Base-by-base conservation (phyloP, 2,113 vertebrate genomes). In the Pteruthius melanotis region DNA sequence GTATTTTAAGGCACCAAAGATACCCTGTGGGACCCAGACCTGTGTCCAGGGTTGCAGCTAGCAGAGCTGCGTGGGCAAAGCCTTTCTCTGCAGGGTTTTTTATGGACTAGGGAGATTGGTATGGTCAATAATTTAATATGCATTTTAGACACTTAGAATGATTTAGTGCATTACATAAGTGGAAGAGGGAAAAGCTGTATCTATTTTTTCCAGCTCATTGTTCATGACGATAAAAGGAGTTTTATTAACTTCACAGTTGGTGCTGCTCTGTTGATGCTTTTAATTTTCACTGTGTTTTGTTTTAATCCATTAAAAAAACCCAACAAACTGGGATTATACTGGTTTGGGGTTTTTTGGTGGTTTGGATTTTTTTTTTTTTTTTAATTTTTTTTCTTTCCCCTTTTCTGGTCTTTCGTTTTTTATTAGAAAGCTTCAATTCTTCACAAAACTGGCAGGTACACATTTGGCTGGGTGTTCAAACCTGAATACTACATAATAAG, bases 221-320 rank as follows among this genome's bases (percentile, higher is more conserved):
- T 87, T 90, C 52, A 30, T 83, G 33, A 24, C 6, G 3, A 52
- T 85, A 83, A 85, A 84, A 88, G 30, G 64, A 70, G 23, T 79
- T 89, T 68, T 91, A 87, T 83, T 91, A 87, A 93, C 60, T 83
- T 78, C 47, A 87, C 77, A 59, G 64, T 23, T 94, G 89, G 52
- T 88, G 35, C 45, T 70, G 13, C 33, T 75, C 30, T 87, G 54
- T 66, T 81, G 68, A 52, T 80, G 37, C 66, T 83, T 54, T 89
- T 93, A 65, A 65, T 81, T 91, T 87, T 52, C 77, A 42, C 40
- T 33, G 8, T 26, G 14, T 75, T 87, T 70, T 74, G 7, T 37
- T 81, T 74, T 81, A 91, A 78, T 52, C 28, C 22, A 28, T 81
- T 70, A 30, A 64, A 47, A 83, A 93, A 53, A 2, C 22, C 9